Evolutionary conservation across 2,113 vertebrate species (phyloP), one percentile per base, ranked within the genome.

Genomic region (Pluvialis apricaria): DNA sequence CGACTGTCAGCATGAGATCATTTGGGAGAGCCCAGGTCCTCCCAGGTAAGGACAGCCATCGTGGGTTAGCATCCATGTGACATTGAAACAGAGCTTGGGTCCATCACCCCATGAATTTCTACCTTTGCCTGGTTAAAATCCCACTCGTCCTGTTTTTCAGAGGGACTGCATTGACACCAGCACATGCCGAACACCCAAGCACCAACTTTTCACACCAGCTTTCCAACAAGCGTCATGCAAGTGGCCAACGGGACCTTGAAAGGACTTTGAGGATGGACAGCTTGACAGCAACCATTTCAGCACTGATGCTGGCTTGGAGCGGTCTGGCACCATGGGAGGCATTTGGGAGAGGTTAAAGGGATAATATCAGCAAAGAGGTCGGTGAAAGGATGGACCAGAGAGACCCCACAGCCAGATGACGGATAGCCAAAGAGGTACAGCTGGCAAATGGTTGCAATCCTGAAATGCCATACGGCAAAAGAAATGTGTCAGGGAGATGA

Each of bases 271-370:
- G 36, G 42, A 45, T 10, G 71, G 32, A 42, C 34, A 51, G 5
- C 31, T 75, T 47, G 66, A 60, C 29, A 47, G 5, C 13, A 49
- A 18, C 14, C 11, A 18, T 25, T 34, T 44, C 66, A 49, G 12
- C 6, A 3, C 5, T 38, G 15, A 7, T 28, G 28, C 6, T n/a
- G 24, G 24, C 40, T 70, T 45, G 61, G 25, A 58, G 18, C 5
- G 8, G 14, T 82, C 66, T 2, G 0, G 36, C 9, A 36, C 10
- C 32, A 4, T 1, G 5, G 38, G 32, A 71, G 26, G 34, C 15
- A n/a, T 62, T 60, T 68, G 55, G 42, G 69, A 66, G 24, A 15
- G 25, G 10, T 4, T 7, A 10, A 76, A 29, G 28, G 13, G 32
- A 52, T 44, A 62, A 82, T 5, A 7, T 55, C 31, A 68, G 57